Evolutionary conservation across 2,113 vertebrate species (phyloP).

Genomic region (Brachirus orientalis): DNA sequence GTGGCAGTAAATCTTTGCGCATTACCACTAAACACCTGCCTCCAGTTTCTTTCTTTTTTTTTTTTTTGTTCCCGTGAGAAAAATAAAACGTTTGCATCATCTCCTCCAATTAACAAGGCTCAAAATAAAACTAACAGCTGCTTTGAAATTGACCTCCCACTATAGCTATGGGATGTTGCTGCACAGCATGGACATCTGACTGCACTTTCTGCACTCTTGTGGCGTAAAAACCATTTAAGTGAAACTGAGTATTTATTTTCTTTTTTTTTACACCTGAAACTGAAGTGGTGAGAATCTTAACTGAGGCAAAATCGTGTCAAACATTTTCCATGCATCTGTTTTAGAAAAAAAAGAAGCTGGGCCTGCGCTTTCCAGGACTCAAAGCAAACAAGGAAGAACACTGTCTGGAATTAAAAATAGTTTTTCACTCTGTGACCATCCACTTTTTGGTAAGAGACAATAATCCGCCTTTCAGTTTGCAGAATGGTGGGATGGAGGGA

Average conservation of each 20-base stretch:
- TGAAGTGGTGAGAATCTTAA: too few species aligned
- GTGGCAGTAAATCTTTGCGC: background rate
- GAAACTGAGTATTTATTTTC: too few species aligned
- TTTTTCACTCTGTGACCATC: conserved; percentile 67
- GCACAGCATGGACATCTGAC: too few species aligned
- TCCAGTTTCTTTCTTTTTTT: background rate
- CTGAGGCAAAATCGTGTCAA: too few species aligned
- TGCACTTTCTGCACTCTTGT: too few species aligned
- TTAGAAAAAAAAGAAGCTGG: conserved; percentile 1
- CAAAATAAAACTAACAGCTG: conserved; percentile 17
- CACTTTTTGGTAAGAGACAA: conserved; percentile 81
- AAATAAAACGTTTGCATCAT: conserved; percentile 16
- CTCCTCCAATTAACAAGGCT: background rate
- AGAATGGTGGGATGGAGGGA: conserved; percentile 59
- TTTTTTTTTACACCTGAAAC: too few species aligned
- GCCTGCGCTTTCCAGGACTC: conserved; percentile 48
- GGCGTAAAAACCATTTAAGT: too few species aligned
- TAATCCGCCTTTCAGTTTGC: conserved; percentile 80
- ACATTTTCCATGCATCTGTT: too few species aligned
- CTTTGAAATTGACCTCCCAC: conserved; percentile 6
- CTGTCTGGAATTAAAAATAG: conserved; percentile 78
- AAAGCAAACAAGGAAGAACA: conserved; percentile 73
- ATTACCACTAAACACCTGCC: conserved; percentile 30
- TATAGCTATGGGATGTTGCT: too few species aligned
- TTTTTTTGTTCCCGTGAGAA: background rate